phyloP scores from a whole-genome alignment of 2,797 vertebrate species.

The Channallabes apus region DNA sequence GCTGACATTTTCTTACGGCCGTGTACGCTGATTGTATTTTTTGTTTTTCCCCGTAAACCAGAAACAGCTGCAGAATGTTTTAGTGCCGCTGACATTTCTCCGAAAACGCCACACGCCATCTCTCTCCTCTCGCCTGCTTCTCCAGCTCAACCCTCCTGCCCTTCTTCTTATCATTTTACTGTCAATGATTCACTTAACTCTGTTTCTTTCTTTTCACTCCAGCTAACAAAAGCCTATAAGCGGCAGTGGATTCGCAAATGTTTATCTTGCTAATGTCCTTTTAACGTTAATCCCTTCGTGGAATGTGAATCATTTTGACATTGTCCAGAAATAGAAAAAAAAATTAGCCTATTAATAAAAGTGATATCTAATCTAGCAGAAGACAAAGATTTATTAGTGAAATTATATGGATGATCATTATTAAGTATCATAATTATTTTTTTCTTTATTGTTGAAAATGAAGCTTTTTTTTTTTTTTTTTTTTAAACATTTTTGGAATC shows the following conservation, averaged over 20 bases:
- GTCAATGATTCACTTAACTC: constrained; percentile 52
- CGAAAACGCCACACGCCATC: constrained; percentile 26
- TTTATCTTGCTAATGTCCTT: constrained; percentile 51
- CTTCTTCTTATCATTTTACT: constrained; percentile 47
- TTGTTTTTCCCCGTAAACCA: constrained; percentile 42
- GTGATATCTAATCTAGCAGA: constrained; percentile 33
- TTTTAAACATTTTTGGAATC: not conserved
- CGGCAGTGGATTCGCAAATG: constrained; percentile 45
- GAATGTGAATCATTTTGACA: constrained; percentile 70
- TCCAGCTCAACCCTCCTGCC: constrained; percentile 29
- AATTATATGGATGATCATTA: constrained; percentile 26
- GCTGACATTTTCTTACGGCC: constrained; percentile 38
- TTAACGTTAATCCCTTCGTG: constrained; percentile 74
- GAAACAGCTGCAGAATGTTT: constrained; percentile 31
- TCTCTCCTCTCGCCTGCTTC: constrained; percentile 44
- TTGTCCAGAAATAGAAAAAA: constrained; percentile 54
- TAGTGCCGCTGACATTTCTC: constrained; percentile 49
- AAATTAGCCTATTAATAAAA: constrained; percentile 11
- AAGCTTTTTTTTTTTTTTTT: not conserved
- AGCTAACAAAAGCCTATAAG: constrained; percentile 45
- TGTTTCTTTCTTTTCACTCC: constrained; percentile 30
- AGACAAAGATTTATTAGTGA: constrained; percentile 36
- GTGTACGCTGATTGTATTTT: constrained; percentile 36
- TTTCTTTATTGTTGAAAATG: constrained; percentile 2
- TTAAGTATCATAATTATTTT: constrained; percentile 34